Evolutionary conservation across 2,888 invertebrate genomes (phyloP).

Genomic region (Ellobium chinense): DNA sequence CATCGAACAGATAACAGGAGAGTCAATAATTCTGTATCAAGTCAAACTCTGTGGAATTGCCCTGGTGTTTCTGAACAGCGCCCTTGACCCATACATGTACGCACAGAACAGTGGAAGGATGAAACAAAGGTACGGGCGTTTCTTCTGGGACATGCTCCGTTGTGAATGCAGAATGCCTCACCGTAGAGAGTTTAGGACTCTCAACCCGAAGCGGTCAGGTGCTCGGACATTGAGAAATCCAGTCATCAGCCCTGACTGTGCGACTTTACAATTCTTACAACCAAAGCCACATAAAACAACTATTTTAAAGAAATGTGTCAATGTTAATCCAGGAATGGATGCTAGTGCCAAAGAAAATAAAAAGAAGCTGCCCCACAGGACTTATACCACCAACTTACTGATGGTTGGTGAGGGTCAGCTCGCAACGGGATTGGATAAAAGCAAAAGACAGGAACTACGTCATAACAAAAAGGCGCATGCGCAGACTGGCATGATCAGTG

Average conservation of each 20-base stretch:
- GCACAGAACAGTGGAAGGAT: slow-evolving; percentile 62
- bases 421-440: background rate
- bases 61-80: slow-evolving; percentile 70
- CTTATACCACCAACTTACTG: slow-evolving; percentile 27
- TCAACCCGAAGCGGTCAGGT: background rate
- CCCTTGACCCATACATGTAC: slow-evolving; percentile 69
- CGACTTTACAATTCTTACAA: slow-evolving; percentile 26
- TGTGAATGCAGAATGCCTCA: slow-evolving; percentile 47
- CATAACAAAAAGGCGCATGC: slow-evolving; percentile 9
- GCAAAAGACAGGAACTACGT: slow-evolving; percentile 10
- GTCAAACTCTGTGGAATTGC: slow-evolving; percentile 72
- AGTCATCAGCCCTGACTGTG: background rate
- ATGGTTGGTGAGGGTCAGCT: background rate
- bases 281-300: background rate
- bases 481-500: slow-evolving; percentile 27
- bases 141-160: slow-evolving; percentile 50
- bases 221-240: background rate
- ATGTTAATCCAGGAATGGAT: background rate
- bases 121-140: slow-evolving; percentile 57
- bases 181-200: background rate
- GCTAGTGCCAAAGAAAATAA: background rate
- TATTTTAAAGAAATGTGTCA: background rate
- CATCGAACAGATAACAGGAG: slow-evolving; percentile 62
- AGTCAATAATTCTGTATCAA: slow-evolving; percentile 69
- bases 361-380: background rate